Base-by-base conservation (phyloP, 92 coral and sea anemone species). In the Palythoa grandis region DNA sequence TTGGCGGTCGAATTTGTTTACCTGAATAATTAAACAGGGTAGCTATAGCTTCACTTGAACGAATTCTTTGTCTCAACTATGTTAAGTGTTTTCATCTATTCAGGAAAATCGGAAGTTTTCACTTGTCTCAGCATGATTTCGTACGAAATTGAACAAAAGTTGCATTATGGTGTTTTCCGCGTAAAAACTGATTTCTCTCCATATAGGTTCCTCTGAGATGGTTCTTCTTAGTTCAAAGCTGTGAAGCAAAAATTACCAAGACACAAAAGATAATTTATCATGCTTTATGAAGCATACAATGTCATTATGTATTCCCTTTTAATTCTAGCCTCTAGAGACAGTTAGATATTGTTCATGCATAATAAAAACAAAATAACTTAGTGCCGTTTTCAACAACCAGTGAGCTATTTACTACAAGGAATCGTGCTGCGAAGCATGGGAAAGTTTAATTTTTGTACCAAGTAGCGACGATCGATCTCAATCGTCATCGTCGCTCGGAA, bases 11-110 rank as follows among this genome's bases (percentile, higher is more conserved):
- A 22, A 4, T 66, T 80, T 80, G 43, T 40, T 80, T 47, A 43
- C 40, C 38, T 80, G 35, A 80, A 80, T 80, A 65, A 80, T 80
- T 80, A 29, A 80, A 52, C 29, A 80, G 25, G 22, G 35, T 66
- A 23, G 38, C 43, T 67, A 19, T 66, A 23, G 38, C 43, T 67
- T 65, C 63, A 9, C 85, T 67, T 67, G 63, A 70, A 4, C 25
- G 25, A 66, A 63, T 17, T 66, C 74, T 47, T 80, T 80, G 73
- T 80, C 65, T 66, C 24, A 43, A 47, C 53, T 66, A 7, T 48
- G 20, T 22, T 65, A 60, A 54, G 69, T 63, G 69, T 63, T 65
- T 47, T 68, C 16, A 66, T 5, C 74, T 74, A 80, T 29, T 80
- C 85, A 47, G 40, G 16, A 57, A 1, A 3, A 17, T 61, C 43